phyloP scores from a whole-genome alignment of 2,888 invertebrate species.

The Erpobdella octoculata region DNA sequence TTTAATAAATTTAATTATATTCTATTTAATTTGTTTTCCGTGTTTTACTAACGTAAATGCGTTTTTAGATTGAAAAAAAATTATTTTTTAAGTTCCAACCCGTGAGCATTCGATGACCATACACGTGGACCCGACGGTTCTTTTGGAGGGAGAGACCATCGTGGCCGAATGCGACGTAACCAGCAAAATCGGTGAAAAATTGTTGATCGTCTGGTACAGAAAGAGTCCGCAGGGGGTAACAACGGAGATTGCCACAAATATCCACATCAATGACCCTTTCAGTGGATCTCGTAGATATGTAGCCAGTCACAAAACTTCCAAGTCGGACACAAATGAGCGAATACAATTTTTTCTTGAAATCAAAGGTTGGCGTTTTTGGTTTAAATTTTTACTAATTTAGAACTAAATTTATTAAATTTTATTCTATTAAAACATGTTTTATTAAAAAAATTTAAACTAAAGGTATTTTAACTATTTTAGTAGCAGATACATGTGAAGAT shows the following conservation, averaged over 20 bases:
- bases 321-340: not conserved
- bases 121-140: not conserved
- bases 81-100: not conserved
- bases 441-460: too few species aligned
- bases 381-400: too few species aligned
- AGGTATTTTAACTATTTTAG: too few species aligned
- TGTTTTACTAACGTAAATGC: too few species aligned
- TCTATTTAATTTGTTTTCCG: too few species aligned
- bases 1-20: too few species aligned
- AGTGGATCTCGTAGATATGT: conserved; percentile 27
- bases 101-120: conserved; percentile 25
- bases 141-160: conserved; percentile 26
- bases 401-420: too few species aligned
- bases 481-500: too few species aligned
- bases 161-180: conserved; percentile 33
- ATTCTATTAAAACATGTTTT: too few species aligned
- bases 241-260: conserved; percentile 33
- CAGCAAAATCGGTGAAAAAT: conserved; percentile 10
- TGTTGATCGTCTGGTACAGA: conserved; percentile 30
- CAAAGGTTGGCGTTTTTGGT: too few species aligned
- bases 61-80: not conserved
- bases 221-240: conserved; percentile 26
- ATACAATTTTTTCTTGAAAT: too few species aligned
- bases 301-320: conserved; percentile 10
- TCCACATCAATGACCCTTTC: conserved; percentile 32